Evolutionary conservation across 1,140 invertebrate genomes (phyloP).

Genomic region (Trichonephila clavipes): DNA sequence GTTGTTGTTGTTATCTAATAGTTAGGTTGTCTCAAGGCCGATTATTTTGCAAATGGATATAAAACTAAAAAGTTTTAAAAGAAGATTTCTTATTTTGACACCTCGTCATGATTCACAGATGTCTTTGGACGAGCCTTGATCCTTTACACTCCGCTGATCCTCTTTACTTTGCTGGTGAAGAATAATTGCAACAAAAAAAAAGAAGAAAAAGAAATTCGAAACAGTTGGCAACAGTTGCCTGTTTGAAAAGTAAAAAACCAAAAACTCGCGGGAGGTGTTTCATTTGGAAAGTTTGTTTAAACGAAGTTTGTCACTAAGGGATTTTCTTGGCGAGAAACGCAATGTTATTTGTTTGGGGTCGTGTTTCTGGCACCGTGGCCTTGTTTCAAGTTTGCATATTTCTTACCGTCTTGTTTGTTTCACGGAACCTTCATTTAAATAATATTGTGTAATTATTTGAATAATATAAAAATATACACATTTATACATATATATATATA

Average conservation of each 20-base stretch:
- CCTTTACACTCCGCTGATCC: not conserved
- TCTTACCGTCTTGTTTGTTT: not conserved
- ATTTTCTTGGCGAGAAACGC: not conserved
- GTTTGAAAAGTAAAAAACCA: not conserved
- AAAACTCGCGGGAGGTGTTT: not conserved
- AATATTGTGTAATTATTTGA: no score
- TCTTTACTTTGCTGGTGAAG: not conserved
- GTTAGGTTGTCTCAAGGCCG: not conserved
- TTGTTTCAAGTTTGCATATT: not conserved
- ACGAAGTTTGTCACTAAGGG: not conserved
- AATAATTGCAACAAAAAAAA: not conserved
- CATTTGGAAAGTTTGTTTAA: not conserved
- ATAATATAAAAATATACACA: no score
- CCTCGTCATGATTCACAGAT: constrained; percentile 3
- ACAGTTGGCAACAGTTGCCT: not conserved
- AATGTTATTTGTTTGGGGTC: not conserved
- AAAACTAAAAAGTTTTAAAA: not conserved
- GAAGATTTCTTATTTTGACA: not conserved
- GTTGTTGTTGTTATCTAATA: not conserved
- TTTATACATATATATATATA: no score
- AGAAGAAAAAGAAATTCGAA: not conserved
- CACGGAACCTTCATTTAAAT: no score
- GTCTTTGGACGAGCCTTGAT: not conserved
- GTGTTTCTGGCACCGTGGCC: not conserved
- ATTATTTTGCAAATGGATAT: not conserved